Evolutionary conservation across 1,140 invertebrate species (phyloP), one percentile per base, ranked within the genome.

Genomic region (Riptortus pedestris): DNA sequence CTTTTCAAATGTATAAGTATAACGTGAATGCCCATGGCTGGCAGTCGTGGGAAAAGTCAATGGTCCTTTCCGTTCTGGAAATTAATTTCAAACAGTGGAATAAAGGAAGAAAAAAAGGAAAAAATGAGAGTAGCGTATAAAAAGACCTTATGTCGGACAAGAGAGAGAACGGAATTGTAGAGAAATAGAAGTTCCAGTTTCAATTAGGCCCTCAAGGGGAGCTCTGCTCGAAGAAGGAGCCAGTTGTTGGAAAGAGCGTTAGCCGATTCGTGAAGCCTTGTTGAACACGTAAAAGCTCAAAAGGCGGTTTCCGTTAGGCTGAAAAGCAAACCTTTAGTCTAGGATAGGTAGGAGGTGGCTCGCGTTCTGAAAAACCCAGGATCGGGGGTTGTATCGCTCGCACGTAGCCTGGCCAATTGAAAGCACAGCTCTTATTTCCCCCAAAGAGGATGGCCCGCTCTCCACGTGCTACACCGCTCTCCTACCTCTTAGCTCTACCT

Each of bases 301-400:
- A 57, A 12, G 27, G 22, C 27, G 9, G 9, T 12, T 22, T 27
- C 20, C 27, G 52, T 57, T 24, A 57, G 20, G 26, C 14, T 57
- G 22, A 27, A 7, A 24, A 51, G 16, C 22, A 22, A 22, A 57
- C 20, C 27, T 57, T 24, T 68, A 70, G 73, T 24, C 12, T 24
- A 18, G 22, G 48, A 4, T 9, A 51, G 16, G 48, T 5, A 26
- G 52, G n/a, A 27, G 22, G n/a, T 57, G 22, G 27, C 47, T 57
- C 5, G 31, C 5, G 31, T 5, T 5, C 31, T 38, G 31, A 7
- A 38, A 38, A 38, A 38, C 5, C 5, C 5, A 38, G 14, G 14
- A 38, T 38, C n/a, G n/a, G n/a, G n/a, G n/a, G 31, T 14, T 38
- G 5, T 14, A 7, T 38, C 31, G n/a, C 31, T 38, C 31, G 5